Evolutionary conservation across 2,113 vertebrate genomes (phyloP), one percentile per base, ranked within the genome.

Genomic region (Puntigrus tetrazona): DNA sequence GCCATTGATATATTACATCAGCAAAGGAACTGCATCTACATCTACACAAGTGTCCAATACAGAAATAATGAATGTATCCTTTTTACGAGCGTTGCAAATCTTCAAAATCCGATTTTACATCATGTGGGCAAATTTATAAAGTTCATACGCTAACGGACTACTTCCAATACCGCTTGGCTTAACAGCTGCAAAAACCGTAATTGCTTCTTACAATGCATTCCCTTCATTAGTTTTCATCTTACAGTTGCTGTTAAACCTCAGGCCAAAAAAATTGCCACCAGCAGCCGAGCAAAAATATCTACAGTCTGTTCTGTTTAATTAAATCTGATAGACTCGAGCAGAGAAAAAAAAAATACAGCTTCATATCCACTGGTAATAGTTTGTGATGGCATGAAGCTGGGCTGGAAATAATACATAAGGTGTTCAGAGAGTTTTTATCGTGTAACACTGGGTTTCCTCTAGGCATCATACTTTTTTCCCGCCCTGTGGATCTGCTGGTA

Each of bases 401-500:
- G 77, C 25, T 61, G 16, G 65, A 18, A 59, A 82, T 65, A 70
- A 67, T 41, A 76, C 55, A 70, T 34, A 27, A 67, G 61, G 72
- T 57, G 61, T 43, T 79, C 4, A 47, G 8, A 27, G 45, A 43
- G 34, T 83, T 63, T 63, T 61, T 22, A 18, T 63, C 16, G n/a
- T 18, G n/a, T 27, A 77, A 88, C 61, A 61, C 27, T 50, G 38
- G 36, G n/a, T 57, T 70, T 75, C 20, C 2, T 11, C 96, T 94
- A 99, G 80, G 97, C 98, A 65, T 96, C 96, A 0, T 97, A 99
- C 92, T 99, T 99, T 94, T 99, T 99, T 70, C 97, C 97, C 61
- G 94, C 95, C 90, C 97, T 93, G 93, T 97, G 97, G 92, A 98
- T 97, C 91, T 99, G 98, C 88, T 99, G 97, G 93, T 98, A 99